Evolutionary conservation across 2,797 vertebrate genomes (phyloP), one percentile per base, ranked within the genome.

Genomic region (Triplophysa yarkandensis): DNA sequence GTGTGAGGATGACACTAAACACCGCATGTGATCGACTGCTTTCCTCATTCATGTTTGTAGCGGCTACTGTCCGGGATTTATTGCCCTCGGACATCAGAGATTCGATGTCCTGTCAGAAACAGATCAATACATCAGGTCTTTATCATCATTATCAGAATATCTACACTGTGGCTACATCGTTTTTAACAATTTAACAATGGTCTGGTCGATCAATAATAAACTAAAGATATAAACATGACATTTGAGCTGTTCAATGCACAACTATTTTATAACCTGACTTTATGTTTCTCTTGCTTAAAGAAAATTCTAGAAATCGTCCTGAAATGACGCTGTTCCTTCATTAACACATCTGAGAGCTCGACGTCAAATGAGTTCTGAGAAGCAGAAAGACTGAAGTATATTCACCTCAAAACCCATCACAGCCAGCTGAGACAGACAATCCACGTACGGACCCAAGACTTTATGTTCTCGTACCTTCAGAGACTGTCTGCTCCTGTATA

Each of bases 21-120:
- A 99, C 97, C 0, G 90, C 98, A 4, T 99, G 97, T 16, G 97
- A 99, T 17, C 98, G 95, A 76, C 98, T 99, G 89, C 97, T 99
- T 86, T 98, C 97, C 78, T 99, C 98, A 6, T 99, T 99, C 98
- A 99, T 99, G 92, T 99, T 98, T 78, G 98, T 99, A 64, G 97
- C 97, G 16, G 98, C 98, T 30, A 98, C 96, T 0, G 98, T 99
- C 65, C 97, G 93, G 41, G 97, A 99, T 85, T 99, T 99, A 86
- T 99, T 99, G 76, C 98, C 98, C 85, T 99, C 98, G 0, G 96
- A 99, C 98, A 99, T 99, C 80, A 99, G 74, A 80, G 95, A 98
- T 84, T 97, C 96, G 52, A 99, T 98, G 88, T 99, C 97, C 96
- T 99, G 80, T 43, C 11, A 11, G 11, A 39, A 34, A 34, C 32